Conservation (phyloP, 2,113 vertebrate genomes). For the Peromyscus maniculatus region DNA sequence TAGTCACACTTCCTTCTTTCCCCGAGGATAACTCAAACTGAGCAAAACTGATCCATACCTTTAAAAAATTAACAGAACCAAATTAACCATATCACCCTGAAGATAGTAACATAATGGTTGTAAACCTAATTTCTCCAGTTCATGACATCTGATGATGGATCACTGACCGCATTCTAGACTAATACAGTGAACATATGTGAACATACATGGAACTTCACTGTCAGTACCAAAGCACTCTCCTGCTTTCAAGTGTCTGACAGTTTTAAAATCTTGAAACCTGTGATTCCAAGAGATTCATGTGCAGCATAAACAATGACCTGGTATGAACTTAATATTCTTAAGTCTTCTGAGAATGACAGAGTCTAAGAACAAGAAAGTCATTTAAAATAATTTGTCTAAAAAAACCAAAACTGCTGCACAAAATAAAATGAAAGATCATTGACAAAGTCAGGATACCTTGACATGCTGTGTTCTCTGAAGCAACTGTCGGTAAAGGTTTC, state of each 20-base stretch:
- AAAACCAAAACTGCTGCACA: neutral
- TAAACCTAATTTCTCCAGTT: constrained; percentile 2
- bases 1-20: constrained; percentile 87
- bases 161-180: neutral
- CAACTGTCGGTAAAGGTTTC: constrained; percentile 94
- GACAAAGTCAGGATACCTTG: constrained; percentile 88
- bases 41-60: constrained; percentile 99
- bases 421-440: neutral
- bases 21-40: constrained; percentile 96
- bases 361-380: constrained; percentile 40
- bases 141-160: neutral
- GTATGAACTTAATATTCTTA: constrained; percentile 39
- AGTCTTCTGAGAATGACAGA: neutral
- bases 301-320: neutral
- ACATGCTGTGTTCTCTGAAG: constrained; percentile 97
- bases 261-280: constrained; percentile 22
- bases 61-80: neutral
- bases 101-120: neutral
- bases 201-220: neutral
- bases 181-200: neutral
- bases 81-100: constrained; percentile 58
- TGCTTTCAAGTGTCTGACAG: constrained; percentile 1
- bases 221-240: neutral
- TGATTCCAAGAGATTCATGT: neutral
- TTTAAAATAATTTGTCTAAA: neutral